Base-by-base conservation (phyloP, 2,797 vertebrate genomes). In the Parauchenoglanis punctatus region DNA sequence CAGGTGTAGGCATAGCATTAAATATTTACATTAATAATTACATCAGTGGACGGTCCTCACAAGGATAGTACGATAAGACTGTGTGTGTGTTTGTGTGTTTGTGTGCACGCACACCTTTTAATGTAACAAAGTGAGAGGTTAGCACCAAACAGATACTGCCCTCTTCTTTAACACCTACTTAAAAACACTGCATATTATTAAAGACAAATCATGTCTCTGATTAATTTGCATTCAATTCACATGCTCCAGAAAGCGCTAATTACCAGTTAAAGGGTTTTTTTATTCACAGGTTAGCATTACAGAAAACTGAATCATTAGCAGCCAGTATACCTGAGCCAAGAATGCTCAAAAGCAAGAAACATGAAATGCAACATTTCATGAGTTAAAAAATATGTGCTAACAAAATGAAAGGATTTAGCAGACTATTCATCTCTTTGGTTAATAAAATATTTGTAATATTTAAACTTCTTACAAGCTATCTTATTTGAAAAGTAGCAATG, bases 151-250 rank as follows among this genome's bases (percentile, higher is more conserved):
- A 52, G 61, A 18, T 67, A 83, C 67, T 83, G 46, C 63, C 46
- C 23, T 63, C 23, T 52, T 31, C 35, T 35, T 68, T 54, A 54
- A 83, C 61, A 68, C 81, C 46, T n/a, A 68, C 81, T 46, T 83
- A 83, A 68, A 83, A 63, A 31, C 61, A 23, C 81, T 54, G 81
- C 44, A 82, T 82, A 52, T 67, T 52, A 68, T 68, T 68, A 68
- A 31, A 52, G 17, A 52, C 25, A 67, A 68, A 82, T 23, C 15
- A 54, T 28, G 58, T 31, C 59, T 65, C 44, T 52, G 15, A 35
- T 83, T 68, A 20, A 52, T 68, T 67, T 83, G 46, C n/a, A 83
- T 67, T 83, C 63, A 54, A 13, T 46, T 68, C 61, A 23, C n/a
- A 68, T 52, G n/a, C 46, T 67, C 44, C 44, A 67, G 61, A 82